Percentiles rank a stretch among this genome's conserved stretches.
Evolutionary conservation across 2,113 vertebrate genomes (phyloP).

Genomic region (Odocoileus hemionus): DNA sequence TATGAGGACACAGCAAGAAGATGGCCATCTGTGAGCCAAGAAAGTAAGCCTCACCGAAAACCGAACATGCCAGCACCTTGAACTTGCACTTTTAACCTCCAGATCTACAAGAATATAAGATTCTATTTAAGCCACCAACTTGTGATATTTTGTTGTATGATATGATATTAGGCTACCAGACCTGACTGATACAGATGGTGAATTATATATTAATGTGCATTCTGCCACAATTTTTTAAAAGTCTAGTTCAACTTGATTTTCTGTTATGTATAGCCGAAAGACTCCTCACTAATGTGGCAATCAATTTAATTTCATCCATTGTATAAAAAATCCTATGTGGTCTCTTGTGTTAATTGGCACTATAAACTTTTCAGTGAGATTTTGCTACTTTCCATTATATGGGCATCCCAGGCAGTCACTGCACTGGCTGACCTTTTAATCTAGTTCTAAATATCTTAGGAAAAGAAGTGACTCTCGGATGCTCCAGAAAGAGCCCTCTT

Average conservation of each 20-base stretch:
- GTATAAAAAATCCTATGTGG: neutral
- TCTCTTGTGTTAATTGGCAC: neutral
- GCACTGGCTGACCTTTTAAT: neutral
- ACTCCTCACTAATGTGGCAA: neutral
- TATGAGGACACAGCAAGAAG: neutral
- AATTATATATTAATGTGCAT: neutral
- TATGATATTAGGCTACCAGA: neutral
- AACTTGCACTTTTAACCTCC: neutral
- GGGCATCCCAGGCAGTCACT: neutral
- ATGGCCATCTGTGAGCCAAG: too few species aligned
- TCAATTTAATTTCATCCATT: neutral
- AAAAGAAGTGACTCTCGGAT: neutral
- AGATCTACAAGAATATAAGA: neutral
- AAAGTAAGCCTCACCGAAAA: neutral
- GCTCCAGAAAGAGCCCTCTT: neutral
- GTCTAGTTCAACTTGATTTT: neutral
- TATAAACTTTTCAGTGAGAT: neutral
- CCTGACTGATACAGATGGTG: neutral
- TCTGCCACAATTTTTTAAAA: neutral
- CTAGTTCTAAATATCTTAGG: neutral
- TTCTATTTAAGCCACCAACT: neutral
- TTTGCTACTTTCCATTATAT: neutral
- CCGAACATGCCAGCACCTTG: rapidly evolving
- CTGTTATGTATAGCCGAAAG: neutral
- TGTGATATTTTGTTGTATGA: neutral